A percentile compares a stretch with the other conserved stretches of the same genome.
Conservation (phyloP, 2,113 vertebrate species). For the Nibea coibor region DNA sequence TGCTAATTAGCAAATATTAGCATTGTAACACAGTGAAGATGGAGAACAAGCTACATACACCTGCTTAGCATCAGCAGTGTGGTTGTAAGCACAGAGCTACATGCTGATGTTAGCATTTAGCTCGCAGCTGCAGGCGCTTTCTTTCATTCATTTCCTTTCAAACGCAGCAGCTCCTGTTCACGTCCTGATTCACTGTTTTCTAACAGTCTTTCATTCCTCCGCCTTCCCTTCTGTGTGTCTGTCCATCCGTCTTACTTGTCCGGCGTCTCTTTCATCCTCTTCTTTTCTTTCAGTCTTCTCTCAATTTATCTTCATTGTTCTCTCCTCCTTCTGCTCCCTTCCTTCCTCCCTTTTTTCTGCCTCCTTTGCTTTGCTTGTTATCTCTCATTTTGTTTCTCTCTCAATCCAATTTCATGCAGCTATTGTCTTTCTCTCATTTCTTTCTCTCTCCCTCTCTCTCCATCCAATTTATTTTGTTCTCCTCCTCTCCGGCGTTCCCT, state of each 20-base stretch:
- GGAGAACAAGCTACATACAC: no score
- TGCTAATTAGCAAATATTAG: no score
- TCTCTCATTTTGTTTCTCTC: conserved; percentile 48
- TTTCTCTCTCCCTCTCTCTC: conserved; percentile 8
- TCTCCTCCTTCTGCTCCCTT: not conserved
- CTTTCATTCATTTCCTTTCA: not conserved
- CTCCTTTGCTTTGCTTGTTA: conserved; percentile 25
- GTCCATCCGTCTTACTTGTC: not conserved
- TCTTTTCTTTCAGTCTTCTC: not conserved
- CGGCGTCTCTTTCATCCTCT: not conserved
- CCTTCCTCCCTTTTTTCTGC: conserved; percentile 3
- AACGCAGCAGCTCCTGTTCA: no score
- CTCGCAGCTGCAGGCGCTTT: not conserved
- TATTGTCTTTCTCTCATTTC: conserved; percentile 30
- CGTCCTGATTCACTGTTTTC: not conserved
- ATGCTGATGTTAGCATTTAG: not conserved
- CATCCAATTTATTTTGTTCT: conserved; percentile 64
- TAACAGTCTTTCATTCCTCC: not conserved
- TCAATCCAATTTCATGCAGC: conserved; percentile 63
- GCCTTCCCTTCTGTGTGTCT: not conserved
- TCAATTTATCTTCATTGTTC: conserved; percentile 6
- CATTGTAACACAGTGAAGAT: no score
- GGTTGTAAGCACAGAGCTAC: not conserved
- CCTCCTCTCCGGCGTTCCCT: conserved; percentile 53
- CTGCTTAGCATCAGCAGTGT: not conserved